Conservation (phyloP, 2,113 vertebrate species). For the Rhinolophus sinicus region DNA sequence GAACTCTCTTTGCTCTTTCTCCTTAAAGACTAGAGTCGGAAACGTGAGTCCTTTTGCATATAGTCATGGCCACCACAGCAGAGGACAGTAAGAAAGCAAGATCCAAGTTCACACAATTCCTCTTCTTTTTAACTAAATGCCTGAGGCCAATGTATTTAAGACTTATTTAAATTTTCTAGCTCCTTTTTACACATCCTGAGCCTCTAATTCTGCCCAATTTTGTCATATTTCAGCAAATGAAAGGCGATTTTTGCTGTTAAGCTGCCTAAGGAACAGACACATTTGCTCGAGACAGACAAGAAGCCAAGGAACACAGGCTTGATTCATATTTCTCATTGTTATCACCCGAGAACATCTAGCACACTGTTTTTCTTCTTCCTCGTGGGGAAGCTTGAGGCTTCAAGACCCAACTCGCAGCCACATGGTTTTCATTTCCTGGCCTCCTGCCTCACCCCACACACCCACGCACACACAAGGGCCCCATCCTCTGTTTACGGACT, state of each 20-base stretch:
- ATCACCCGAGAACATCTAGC: neutral
- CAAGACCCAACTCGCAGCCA: constrained; percentile 70
- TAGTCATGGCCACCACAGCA: fast-evolving
- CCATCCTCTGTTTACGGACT: constrained; percentile 75
- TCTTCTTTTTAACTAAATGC: neutral
- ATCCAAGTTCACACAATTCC: neutral
- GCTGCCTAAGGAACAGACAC: constrained; percentile 13
- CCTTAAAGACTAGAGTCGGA: neutral
- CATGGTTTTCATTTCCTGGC: constrained; percentile 83
- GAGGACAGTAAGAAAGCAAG: neutral
- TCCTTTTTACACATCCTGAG: constrained; percentile 31
- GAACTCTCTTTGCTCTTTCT: neutral
- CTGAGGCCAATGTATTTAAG: constrained; percentile 28
- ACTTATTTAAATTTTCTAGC: constrained; percentile 47
- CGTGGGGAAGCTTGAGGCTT: constrained; percentile 62
- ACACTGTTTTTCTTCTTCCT: neutral
- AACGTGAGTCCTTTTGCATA: neutral
- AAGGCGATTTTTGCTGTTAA: neutral
- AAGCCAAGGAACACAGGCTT: neutral
- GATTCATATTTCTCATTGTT: neutral
- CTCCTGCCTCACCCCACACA: constrained; percentile 59
- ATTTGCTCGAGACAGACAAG: constrained; percentile 25
- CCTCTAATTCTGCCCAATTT: constrained; percentile 28
- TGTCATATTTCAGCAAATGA: constrained; percentile 33
- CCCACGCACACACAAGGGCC: constrained; percentile 75